Conservation (phyloP, 2,113 vertebrate genomes). For the Hippocampus barbouri region DNA sequence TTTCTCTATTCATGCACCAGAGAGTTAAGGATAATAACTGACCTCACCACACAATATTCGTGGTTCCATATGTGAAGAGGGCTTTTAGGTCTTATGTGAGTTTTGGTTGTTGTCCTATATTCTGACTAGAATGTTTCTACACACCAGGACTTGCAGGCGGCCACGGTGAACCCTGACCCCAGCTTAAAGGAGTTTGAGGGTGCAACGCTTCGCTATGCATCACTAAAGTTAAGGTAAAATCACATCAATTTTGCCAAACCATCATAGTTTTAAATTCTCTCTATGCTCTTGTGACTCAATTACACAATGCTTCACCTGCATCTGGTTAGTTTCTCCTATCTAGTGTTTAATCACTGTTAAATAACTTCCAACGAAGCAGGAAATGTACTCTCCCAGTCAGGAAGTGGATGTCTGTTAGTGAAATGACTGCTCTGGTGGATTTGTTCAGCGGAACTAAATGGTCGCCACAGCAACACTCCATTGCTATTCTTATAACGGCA, state of each 20-base stretch:
- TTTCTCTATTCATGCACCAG: too few relatives aligned
- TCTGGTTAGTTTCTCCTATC: conserved; percentile 18
- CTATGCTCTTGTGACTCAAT: background rate
- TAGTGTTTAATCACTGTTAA: conserved; percentile 26
- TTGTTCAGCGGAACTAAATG: conserved; percentile 12
- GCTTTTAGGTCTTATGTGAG: conserved; percentile 13
- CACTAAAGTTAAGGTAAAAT: conserved; percentile 85
- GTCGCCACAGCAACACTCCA: background rate
- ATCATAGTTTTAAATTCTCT: background rate
- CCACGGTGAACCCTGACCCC: conserved; percentile 93
- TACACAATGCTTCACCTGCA: background rate
- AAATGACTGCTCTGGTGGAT: conserved; percentile 20
- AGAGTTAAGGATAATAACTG: background rate
- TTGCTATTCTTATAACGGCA: background rate
- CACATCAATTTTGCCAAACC: background rate
- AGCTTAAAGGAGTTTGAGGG: conserved; percentile 99
- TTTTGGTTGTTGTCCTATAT: conserved; percentile 3
- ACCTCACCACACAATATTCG: background rate
- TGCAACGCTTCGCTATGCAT: conserved; percentile 93
- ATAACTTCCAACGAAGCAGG: conserved; percentile 38
- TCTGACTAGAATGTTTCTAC: conserved; percentile 30
- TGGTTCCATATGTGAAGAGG: conserved; percentile 34
- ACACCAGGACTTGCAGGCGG: conserved; percentile 89
- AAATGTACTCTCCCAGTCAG: conserved; percentile 32
- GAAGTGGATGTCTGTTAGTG: conserved; percentile 43